These are phyloP conservation scores for Drosophila parthenogenetica DNA, from an alignment of 2,888 invertebrate genomes.

Conservation along the genomic window DNA sequence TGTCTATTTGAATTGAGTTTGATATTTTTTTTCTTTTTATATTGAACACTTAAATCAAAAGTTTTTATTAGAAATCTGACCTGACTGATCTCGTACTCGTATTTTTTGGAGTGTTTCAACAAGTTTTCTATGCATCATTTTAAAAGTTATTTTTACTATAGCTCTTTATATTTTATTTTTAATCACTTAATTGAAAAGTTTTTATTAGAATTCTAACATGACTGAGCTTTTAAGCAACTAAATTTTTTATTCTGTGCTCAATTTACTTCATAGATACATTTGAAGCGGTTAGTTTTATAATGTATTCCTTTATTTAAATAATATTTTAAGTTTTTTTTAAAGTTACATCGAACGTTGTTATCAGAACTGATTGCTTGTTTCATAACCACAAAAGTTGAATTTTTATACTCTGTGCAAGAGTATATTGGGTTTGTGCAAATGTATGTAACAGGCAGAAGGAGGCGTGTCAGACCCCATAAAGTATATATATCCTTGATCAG, in stretches of 20 bases:
- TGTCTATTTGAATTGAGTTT: conserved; percentile 8
- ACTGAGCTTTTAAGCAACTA: neutral
- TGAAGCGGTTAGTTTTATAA: no score
- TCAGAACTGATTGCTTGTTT: neutral
- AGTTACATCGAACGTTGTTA: conserved; percentile 21
- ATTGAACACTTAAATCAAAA: conserved; percentile 30
- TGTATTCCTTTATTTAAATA: conserved; percentile 3
- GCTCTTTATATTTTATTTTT: neutral
- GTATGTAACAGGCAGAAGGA: no score
- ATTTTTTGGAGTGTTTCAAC: neutral
- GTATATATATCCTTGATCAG: no score
- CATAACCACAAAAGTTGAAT: neutral
- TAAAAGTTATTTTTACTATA: neutral
- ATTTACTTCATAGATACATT: no score
- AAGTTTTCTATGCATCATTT: no score
- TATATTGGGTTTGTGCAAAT: no score
- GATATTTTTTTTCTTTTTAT: neutral
- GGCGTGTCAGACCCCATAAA: no score
- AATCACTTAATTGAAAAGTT: conserved; percentile 29
- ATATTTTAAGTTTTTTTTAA: neutral
- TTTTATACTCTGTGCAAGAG: no score
- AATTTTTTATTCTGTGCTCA: neutral
- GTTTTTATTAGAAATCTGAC: conserved; percentile 4
- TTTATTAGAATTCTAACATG: neutral
- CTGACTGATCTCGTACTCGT: neutral